phyloP scores from a whole-genome alignment of 2,797 vertebrate species.

The Rhabdomys pumilio region DNA sequence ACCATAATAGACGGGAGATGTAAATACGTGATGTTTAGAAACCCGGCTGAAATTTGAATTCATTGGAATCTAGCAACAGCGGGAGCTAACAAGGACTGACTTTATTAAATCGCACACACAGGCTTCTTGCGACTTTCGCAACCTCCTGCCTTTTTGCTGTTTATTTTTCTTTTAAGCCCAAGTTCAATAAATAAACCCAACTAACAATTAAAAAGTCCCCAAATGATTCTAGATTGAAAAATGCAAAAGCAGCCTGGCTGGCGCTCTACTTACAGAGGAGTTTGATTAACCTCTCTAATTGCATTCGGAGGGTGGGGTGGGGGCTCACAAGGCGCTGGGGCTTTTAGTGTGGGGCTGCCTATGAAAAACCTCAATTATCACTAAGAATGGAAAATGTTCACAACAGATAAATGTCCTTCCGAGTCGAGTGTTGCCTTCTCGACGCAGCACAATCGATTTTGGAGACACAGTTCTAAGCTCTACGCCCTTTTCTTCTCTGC shows the following conservation, averaged over 20 bases:
- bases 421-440: slow-evolving; percentile 80
- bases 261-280: slow-evolving; percentile 48
- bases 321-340: slow-evolving; percentile 53
- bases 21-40: slow-evolving; percentile 89
- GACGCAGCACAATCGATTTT: slow-evolving; percentile 78
- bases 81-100: slow-evolving; percentile 82
- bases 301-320: slow-evolving; percentile 74
- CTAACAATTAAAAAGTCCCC: slow-evolving; percentile 84
- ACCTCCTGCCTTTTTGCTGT: slow-evolving; percentile 75
- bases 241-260: slow-evolving; percentile 76
- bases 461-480: slow-evolving; percentile 42
- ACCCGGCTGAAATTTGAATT: slow-evolving; percentile 85
- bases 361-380: slow-evolving; percentile 83
- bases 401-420: slow-evolving; percentile 81
- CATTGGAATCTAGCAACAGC: slow-evolving; percentile 81
- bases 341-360: slow-evolving; percentile 53
- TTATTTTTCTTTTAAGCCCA: slow-evolving; percentile 71
- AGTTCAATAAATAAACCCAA: slow-evolving; percentile 83
- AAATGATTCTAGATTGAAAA: slow-evolving; percentile 84
- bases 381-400: slow-evolving; percentile 84
- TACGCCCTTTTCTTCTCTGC: slow-evolving; percentile 60
- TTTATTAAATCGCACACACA: slow-evolving; percentile 81
- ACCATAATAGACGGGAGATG: slow-evolving; percentile 89
- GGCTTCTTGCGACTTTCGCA: slow-evolving; percentile 71
- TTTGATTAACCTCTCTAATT: slow-evolving; percentile 86